Evolutionary conservation across 2,888 invertebrate genomes (phyloP).

Genomic region (Harpalus rufipes): DNA sequence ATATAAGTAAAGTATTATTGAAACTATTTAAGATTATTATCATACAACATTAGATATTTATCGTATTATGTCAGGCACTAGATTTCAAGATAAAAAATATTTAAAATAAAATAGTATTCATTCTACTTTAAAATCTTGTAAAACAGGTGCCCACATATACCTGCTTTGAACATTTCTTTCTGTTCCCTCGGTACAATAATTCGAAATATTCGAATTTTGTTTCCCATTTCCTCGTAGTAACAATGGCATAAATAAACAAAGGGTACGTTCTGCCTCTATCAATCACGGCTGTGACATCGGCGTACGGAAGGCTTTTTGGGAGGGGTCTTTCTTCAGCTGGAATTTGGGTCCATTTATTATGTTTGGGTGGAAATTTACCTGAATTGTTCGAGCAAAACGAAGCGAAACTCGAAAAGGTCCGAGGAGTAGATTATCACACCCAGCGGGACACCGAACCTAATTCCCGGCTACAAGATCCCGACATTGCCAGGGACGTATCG

Average conservation of each 20-base stretch:
- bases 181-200: constrained; percentile 3
- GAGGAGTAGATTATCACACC: constrained; percentile 62
- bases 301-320: constrained; percentile 61
- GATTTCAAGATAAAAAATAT: neutral
- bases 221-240: constrained; percentile 43
- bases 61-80: neutral
- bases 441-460: constrained; percentile 66
- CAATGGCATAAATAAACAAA: constrained; percentile 66
- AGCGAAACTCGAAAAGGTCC: constrained; percentile 64
- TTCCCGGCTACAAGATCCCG: constrained; percentile 59
- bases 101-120: constrained; percentile 3
- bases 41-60: neutral
- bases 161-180: constrained; percentile 16
- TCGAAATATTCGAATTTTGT: constrained; percentile 39
- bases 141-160: constrained; percentile 30
- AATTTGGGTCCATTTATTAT: constrained; percentile 63
- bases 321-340: constrained; percentile 57
- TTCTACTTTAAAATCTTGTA: neutral
- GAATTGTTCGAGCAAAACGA: constrained; percentile 66
- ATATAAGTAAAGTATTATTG: neutral
- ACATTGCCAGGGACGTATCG: constrained; percentile 38
- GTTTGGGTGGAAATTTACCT: constrained; percentile 63
- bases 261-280: constrained; percentile 55
- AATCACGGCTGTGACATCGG: constrained; percentile 60
- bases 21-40: neutral